Conservation (phyloP, 2,113 vertebrate species). For the Seriola rivoliana region DNA sequence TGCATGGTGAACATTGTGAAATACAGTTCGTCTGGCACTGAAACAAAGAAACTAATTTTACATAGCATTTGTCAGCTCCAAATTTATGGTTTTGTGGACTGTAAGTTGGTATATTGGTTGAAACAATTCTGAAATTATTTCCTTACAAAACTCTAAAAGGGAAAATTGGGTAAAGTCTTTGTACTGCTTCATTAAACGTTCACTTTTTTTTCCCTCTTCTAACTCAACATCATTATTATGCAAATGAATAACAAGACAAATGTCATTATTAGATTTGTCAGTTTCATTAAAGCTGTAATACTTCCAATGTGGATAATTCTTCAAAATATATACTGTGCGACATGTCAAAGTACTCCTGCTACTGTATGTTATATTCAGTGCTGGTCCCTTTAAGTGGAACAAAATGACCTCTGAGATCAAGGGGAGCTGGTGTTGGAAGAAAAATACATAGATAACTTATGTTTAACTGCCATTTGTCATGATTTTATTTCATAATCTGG, state of each 20-base stretch:
- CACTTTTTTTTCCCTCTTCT: neutral
- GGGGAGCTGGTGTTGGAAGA: neutral
- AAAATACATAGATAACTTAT: slow-evolving; percentile 17
- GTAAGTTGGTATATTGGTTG: neutral
- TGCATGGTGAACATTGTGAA: neutral
- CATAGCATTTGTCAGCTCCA: neutral
- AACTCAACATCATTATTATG: neutral
- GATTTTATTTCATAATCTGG: slow-evolving; percentile 52
- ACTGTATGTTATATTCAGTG: neutral
- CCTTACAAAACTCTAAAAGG: neutral
- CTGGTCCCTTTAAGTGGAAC: neutral
- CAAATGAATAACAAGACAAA: neutral
- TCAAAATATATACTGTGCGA: neutral
- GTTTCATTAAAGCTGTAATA: neutral
- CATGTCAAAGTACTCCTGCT: neutral
- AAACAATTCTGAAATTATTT: neutral
- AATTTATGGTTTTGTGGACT: neutral
- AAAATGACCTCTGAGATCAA: neutral
- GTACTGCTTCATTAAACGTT: neutral
- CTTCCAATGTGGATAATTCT: neutral
- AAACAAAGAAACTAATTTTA: neutral
- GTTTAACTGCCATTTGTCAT: slow-evolving; percentile 22
- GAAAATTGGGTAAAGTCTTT: neutral
- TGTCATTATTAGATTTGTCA: neutral
- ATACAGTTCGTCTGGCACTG: neutral